These are phyloP conservation scores for Spodoptera litura DNA, from an alignment of 1,140 invertebrate species.

Conservation along the genomic window DNA sequence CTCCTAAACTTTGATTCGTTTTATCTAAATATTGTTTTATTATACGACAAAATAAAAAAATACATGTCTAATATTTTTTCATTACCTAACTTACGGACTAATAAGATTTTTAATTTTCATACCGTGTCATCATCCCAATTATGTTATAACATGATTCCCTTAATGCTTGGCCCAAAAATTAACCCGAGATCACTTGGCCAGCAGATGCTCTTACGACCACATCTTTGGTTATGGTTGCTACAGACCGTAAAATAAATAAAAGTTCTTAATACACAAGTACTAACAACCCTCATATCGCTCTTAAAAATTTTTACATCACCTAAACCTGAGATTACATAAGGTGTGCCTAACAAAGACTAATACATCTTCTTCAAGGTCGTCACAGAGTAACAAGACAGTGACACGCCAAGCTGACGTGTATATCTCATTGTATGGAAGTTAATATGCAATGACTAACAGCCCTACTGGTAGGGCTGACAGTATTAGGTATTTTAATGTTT, in stretches of 20 bases:
- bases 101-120: no score
- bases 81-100: no score
- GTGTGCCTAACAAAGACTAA: slow-evolving; percentile 15
- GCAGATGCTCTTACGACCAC: no score
- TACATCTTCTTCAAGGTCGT: slow-evolving; percentile 34
- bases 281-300: neutral
- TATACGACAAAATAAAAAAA: no score
- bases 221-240: no score
- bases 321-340: slow-evolving; percentile 36
- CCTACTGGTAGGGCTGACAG: slow-evolving; percentile 30
- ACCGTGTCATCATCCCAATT: no score
- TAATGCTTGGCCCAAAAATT: no score
- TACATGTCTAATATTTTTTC: no score
- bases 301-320: slow-evolving; percentile 20
- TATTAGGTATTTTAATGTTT: neutral
- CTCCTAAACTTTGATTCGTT: no score
- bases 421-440: slow-evolving; percentile 31
- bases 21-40: no score
- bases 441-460: slow-evolving; percentile 37
- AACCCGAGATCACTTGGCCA: no score
- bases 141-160: no score
- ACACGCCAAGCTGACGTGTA: slow-evolving; percentile 29
- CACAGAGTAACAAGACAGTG: slow-evolving; percentile 34
- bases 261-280: neutral
- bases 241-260: neutral